phyloP scores from a whole-genome alignment of 2,888 invertebrate genomes.

The Tigriopus californicus region DNA sequence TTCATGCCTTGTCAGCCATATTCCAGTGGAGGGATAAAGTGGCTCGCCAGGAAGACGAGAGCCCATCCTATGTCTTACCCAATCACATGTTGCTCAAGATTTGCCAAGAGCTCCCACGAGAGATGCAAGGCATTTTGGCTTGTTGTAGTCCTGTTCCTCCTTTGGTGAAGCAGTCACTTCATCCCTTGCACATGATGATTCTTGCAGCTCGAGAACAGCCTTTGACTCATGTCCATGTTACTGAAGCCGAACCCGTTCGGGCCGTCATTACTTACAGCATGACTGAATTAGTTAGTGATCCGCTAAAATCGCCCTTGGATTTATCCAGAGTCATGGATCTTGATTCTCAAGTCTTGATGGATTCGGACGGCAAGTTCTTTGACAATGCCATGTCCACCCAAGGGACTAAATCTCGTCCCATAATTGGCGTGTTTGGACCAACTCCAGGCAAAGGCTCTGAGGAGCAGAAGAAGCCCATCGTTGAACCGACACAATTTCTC shows the following conservation, averaged over 20 bases:
- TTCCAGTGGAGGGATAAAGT: constrained; percentile 61
- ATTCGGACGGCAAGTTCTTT: no score
- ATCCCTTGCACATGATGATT: constrained; percentile 40
- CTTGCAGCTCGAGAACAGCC: constrained; percentile 34
- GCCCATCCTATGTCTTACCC: constrained; percentile 72
- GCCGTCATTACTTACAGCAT: no score
- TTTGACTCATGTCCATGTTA: neutral
- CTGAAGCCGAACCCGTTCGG: no score
- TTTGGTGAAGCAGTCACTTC: constrained; percentile 38
- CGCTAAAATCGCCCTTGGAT: constrained; percentile 43
- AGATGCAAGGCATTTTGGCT: constrained; percentile 76
- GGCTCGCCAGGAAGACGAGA: constrained; percentile 76
- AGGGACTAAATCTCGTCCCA: no score
- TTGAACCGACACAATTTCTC: neutral
- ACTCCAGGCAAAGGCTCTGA: no score
- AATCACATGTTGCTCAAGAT: constrained; percentile 88
- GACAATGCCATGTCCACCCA: no score
- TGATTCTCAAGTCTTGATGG: no score
- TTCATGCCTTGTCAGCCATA: constrained; percentile 48
- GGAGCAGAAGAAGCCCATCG: no score
- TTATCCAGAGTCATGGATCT: constrained; percentile 21
- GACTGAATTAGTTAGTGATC: constrained; percentile 23
- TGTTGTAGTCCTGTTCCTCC: constrained; percentile 87
- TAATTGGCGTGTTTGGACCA: no score
- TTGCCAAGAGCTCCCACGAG: constrained; percentile 65